Evolutionary conservation across 2,797 vertebrate species (phyloP).

Genomic region (Aulostomus chinensis): DNA sequence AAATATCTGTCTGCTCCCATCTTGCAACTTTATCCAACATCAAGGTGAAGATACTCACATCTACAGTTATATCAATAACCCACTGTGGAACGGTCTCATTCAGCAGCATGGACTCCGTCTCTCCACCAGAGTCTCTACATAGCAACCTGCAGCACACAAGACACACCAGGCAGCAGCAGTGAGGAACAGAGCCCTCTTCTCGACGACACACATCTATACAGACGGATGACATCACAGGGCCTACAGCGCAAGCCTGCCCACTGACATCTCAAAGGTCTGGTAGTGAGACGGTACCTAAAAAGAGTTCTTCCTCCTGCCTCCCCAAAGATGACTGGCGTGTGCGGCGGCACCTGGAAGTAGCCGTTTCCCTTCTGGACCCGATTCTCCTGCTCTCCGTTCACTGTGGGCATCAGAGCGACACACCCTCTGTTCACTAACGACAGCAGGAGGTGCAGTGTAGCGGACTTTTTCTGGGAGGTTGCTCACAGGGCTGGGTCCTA

Average conservation of each 20-base stretch:
- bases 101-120: constrained; percentile 98
- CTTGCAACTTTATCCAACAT: too few species aligned
- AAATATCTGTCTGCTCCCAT: too few species aligned
- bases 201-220: neutral
- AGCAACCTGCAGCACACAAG: constrained; percentile 84
- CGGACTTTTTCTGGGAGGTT: too few species aligned
- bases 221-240: neutral
- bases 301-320: constrained; percentile 97
- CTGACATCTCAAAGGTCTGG: neutral
- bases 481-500: too few species aligned
- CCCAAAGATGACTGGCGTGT: constrained; percentile 97
- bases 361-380: constrained; percentile 97
- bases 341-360: constrained; percentile 98
- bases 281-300: constrained; percentile 84
- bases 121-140: constrained; percentile 96
- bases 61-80: constrained; percentile 99
- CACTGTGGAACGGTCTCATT: constrained; percentile 98
- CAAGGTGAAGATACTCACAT: constrained; percentile 83
- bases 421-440: neutral
- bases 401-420: constrained; percentile 62
- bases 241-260: neutral
- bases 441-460: too few species aligned
- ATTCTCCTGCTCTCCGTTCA: constrained; percentile 96
- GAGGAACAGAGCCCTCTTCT: too few species aligned
- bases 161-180: neutral